Conservation (phyloP, 2,797 vertebrate species). For the Neosilurus mollespiculum region DNA sequence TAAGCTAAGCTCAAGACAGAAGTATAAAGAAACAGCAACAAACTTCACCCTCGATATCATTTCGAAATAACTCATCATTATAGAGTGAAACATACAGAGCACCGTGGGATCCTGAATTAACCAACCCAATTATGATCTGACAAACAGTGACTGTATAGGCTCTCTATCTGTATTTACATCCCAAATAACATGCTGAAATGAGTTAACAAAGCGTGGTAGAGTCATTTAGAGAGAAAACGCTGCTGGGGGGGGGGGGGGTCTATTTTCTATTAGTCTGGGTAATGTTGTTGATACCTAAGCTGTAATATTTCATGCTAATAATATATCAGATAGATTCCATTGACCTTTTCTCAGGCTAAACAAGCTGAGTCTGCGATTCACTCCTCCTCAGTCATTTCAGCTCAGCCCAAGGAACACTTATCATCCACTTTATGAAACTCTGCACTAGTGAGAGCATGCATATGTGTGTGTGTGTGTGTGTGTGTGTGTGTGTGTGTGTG, state of each 20-base stretch:
- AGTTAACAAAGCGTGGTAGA: conserved; percentile 38
- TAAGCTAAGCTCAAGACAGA: neutral
- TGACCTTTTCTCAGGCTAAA: conserved; percentile 60
- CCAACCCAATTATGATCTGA: conserved; percentile 14
- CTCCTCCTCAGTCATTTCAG: conserved; percentile 54
- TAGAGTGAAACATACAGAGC: neutral
- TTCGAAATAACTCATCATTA: conserved; percentile 6
- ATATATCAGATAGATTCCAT: conserved; percentile 52
- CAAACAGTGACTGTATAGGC: neutral
- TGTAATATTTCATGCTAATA: conserved; percentile 56
- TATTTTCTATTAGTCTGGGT: conserved; percentile 21
- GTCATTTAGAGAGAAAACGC: conserved; percentile 24
- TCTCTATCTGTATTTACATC: conserved; percentile 36
- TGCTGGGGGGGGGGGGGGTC: neutral
- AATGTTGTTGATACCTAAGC: conserved; percentile 33
- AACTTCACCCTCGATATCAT: neutral
- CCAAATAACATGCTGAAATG: conserved; percentile 38
- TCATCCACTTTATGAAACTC: conserved; percentile 40
- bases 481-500: conserved; percentile 33
- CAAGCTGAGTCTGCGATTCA: conserved; percentile 54
- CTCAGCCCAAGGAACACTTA: conserved; percentile 46
- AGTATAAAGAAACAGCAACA: conserved; percentile 2
- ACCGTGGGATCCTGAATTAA: conserved; percentile 18
- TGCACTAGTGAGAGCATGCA: conserved; percentile 33
- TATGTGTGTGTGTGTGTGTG: conserved; percentile 28